Conservation (phyloP, 2,797 vertebrate genomes). For the Nannoperca australis region DNA sequence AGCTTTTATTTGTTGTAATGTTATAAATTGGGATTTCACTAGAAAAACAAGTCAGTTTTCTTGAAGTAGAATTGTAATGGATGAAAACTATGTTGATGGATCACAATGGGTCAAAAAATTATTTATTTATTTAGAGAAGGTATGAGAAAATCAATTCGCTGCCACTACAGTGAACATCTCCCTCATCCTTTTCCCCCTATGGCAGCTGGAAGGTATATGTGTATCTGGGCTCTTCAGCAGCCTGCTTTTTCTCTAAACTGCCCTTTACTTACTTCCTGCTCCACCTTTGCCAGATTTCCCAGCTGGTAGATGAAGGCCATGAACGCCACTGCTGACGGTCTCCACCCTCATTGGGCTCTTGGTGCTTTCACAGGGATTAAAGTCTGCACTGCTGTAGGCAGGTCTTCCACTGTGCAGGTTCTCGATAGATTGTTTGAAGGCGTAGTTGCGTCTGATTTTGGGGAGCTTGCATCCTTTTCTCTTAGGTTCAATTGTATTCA, state of each 20-base stretch:
- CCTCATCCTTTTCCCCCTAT: neutral
- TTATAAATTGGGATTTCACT: neutral
- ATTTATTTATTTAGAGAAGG: slow-evolving; percentile 13
- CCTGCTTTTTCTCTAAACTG: slow-evolving; percentile 42
- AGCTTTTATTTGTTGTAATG: slow-evolving; percentile 11
- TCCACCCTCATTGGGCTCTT: slow-evolving; percentile 2
- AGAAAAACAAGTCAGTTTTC: slow-evolving; percentile 13
- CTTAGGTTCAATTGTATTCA: neutral
- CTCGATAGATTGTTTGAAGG: slow-evolving; percentile 69
- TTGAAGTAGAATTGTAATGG: neutral
- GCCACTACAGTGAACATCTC: neutral
- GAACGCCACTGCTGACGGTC: neutral
- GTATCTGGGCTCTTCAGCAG: slow-evolving; percentile 27
- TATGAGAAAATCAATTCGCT: neutral
- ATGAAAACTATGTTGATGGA: slow-evolving; percentile 13
- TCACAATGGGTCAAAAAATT: neutral
- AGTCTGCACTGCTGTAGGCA: slow-evolving; percentile 7
- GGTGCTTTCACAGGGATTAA: neutral
- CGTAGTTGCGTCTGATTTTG: slow-evolving; percentile 48
- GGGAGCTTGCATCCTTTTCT: slow-evolving; percentile 2
- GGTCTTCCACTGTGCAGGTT: slow-evolving; percentile 81
- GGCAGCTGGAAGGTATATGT: no score
- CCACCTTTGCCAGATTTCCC: neutral
- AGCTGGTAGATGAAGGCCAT: slow-evolving; percentile 49
- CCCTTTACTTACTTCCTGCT: slow-evolving; percentile 14